Conservation (phyloP, 2,797 vertebrate genomes). For the Phylloscopus collybita region DNA sequence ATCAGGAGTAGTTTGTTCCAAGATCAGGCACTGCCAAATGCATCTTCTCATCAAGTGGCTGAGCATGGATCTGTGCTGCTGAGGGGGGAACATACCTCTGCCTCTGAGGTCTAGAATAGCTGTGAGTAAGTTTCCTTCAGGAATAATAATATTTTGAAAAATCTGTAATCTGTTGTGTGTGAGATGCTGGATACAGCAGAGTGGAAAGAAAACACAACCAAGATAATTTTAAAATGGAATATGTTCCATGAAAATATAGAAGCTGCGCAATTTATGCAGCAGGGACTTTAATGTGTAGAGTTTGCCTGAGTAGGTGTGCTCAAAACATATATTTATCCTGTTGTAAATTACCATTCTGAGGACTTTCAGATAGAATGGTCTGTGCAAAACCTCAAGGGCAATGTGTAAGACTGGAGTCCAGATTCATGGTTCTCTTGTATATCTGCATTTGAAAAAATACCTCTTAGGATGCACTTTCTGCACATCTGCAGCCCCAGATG, state of each 20-base stretch:
- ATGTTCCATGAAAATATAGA: neutral
- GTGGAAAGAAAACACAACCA: neutral
- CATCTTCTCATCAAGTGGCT: fast-evolving
- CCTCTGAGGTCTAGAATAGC: neutral
- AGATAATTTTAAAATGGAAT: fast-evolving
- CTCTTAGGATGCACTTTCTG: neutral
- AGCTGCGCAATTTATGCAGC: neutral
- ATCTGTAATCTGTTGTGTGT: neutral
- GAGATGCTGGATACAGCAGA: neutral
- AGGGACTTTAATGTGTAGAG: neutral
- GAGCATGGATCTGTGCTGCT: neutral
- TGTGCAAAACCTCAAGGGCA: neutral
- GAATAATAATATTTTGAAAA: neutral
- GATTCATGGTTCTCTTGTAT: neutral
- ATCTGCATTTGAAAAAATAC: neutral
- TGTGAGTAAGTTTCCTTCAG: neutral
- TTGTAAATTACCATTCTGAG: neutral
- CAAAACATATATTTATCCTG: neutral
- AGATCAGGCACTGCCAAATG: fast-evolving
- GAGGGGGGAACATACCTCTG: fast-evolving
- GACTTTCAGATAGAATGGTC: neutral
- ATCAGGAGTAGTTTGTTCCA: fast-evolving
- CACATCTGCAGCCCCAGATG: neutral
- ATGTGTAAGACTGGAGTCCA: fast-evolving
- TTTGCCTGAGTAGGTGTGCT: neutral